A percentile compares a stretch with the other conserved stretches of the same genome.
These are phyloP conservation scores for Drosophila kanapiae DNA, from an alignment of 1,140 invertebrate species.

Conservation along the genomic window DNA sequence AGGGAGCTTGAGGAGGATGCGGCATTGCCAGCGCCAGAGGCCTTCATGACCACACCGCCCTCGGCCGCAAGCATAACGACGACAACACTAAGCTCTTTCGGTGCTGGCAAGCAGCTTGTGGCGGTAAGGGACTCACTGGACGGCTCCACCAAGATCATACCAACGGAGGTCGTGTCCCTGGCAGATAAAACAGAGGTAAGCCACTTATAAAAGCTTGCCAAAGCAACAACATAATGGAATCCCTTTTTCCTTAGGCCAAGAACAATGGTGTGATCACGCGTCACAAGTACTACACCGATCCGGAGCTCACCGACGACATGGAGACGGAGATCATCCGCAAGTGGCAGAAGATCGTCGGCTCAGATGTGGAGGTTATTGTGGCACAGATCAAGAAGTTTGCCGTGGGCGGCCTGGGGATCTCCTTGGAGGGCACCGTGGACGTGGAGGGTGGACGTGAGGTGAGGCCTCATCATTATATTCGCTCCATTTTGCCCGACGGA, in stretches of 20 bases:
- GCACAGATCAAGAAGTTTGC: conserved; percentile 94
- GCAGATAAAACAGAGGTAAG: conserved; percentile 68
- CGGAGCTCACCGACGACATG: conserved; percentile 89
- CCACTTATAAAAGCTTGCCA: background rate
- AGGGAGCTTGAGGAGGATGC: conserved; percentile 59
- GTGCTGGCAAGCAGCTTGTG: conserved; percentile 74
- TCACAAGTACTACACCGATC: conserved; percentile 83
- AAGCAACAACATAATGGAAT: background rate
- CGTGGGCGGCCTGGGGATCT: conserved; percentile 97
- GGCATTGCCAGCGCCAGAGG: conserved; percentile 59
- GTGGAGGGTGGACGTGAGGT: conserved; percentile 96
- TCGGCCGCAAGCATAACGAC: conserved; percentile 52
- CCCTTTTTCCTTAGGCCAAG: conserved; percentile 50
- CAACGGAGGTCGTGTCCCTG: conserved; percentile 65
- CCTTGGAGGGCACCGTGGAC: conserved; percentile 98
- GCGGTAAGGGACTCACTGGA: conserved; percentile 74
- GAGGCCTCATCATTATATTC: conserved; percentile 96
- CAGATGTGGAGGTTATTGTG: conserved; percentile 94
- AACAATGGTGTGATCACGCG: conserved; percentile 70
- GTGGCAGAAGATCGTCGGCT: conserved; percentile 92
- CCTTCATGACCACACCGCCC: conserved; percentile 64
- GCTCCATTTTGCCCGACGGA: conserved; percentile 96
- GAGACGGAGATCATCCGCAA: conserved; percentile 92
- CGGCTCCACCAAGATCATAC: conserved; percentile 69
- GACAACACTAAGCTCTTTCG: conserved; percentile 72